A percentile compares a stretch with the other conserved stretches of the same genome.
phyloP scores from a whole-genome alignment of 1,140 invertebrate genomes.

The Uloborus diversus region DNA sequence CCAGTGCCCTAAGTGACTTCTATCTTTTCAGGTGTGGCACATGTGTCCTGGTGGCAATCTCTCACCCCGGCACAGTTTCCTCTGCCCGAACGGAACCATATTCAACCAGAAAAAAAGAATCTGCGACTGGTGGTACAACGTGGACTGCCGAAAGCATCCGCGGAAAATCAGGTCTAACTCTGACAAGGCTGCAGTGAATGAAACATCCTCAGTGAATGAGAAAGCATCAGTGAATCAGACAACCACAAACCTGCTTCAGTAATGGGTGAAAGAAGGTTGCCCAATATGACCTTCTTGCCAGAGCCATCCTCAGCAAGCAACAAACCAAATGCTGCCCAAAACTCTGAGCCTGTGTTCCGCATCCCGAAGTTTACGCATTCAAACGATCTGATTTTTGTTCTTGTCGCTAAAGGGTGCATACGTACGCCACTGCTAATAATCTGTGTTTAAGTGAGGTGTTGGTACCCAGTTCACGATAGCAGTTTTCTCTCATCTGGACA shows the following conservation, averaged over 20 bases:
- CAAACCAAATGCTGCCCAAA: neutral
- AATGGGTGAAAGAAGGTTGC: neutral
- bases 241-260: neutral
- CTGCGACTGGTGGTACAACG: slow-evolving; percentile 60
- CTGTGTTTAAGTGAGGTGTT: too few relatives aligned
- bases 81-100: slow-evolving; percentile 58
- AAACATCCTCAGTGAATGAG: too few relatives aligned
- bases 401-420: too few relatives aligned
- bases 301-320: neutral
- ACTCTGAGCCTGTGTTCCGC: neutral
- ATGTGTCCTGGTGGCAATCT: slow-evolving; percentile 58
- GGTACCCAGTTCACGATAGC: too few relatives aligned
- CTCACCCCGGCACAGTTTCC: slow-evolving; percentile 52
- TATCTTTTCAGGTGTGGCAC: slow-evolving; percentile 59
- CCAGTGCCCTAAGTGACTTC: too few relatives aligned
- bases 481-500: too few relatives aligned
- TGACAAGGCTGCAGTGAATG: neutral
- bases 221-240: too few relatives aligned
- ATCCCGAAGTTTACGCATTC: too few relatives aligned
- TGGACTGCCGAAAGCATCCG: slow-evolving; percentile 62
- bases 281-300: neutral
- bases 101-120: slow-evolving; percentile 59
- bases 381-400: too few relatives aligned
- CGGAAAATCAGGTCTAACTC: slow-evolving; percentile 10
- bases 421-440: too few relatives aligned